Percentiles rank a stretch among this genome's conserved stretches.
phyloP scores from a whole-genome alignment of 2,113 vertebrate species.

The Pholis gunnellus region DNA sequence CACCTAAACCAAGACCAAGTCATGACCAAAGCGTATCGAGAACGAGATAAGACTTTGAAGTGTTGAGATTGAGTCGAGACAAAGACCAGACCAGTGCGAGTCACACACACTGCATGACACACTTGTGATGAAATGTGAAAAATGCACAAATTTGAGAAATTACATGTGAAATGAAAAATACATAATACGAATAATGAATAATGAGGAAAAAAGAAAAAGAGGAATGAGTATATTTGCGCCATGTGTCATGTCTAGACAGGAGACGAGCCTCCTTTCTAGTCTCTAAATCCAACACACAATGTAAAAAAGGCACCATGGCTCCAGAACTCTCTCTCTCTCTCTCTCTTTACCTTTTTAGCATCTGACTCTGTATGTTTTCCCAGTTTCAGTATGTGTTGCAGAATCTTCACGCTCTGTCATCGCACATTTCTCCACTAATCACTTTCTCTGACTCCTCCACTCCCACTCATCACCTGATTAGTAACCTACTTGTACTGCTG shows the following conservation, averaged over 20 bases:
- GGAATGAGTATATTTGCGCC: background rate
- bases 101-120: background rate
- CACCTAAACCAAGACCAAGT: background rate
- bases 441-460: constrained; percentile 10
- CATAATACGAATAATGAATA: background rate
- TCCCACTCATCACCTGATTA: constrained; percentile 29
- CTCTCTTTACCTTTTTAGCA: background rate
- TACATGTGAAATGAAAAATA: background rate
- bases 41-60: too few relatives aligned
- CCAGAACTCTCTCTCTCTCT: background rate
- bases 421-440: constrained; percentile 24
- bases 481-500: constrained; percentile 15
- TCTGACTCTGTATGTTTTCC: background rate
- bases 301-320: background rate
- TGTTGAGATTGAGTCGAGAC: background rate
- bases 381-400: constrained; percentile 10
- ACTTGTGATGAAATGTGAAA: background rate
- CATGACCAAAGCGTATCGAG: too few relatives aligned
- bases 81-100: background rate
- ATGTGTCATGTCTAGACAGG: constrained; percentile 1
- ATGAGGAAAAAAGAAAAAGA: background rate
- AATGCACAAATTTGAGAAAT: background rate
- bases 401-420: constrained; percentile 1
- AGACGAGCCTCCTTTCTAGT: background rate
- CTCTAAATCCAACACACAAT: background rate